These are phyloP conservation scores for Rhodinocichla rosea DNA, from an alignment of 2,113 vertebrate genomes.

Conservation along the genomic window DNA sequence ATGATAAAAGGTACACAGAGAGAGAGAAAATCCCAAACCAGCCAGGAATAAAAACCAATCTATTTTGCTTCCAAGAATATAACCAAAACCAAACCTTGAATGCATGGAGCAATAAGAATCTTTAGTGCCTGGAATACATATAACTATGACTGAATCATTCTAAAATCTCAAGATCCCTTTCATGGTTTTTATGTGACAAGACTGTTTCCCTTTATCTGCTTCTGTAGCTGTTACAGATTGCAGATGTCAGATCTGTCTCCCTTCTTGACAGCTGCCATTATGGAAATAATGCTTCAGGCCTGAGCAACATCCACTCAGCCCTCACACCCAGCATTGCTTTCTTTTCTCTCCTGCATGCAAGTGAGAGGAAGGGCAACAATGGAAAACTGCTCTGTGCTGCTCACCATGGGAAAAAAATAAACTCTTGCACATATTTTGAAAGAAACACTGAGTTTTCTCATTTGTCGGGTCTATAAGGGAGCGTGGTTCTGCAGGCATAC, in stretches of 20 bases:
- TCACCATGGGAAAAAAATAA: background rate
- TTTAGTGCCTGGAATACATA: background rate
- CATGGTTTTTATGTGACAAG: background rate
- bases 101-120: background rate
- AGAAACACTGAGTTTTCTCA: background rate
- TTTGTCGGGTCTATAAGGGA: background rate
- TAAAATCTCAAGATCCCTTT: background rate
- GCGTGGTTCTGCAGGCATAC: background rate
- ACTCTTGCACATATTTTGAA: background rate
- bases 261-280: background rate
- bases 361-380: background rate
- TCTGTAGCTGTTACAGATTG: background rate
- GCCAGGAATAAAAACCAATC: background rate
- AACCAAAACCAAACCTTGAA: background rate
- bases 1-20: background rate
- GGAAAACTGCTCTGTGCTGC: background rate
- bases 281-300: slow-evolving; percentile 21
- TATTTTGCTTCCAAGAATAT: background rate
- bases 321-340: background rate
- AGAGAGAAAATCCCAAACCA: background rate
- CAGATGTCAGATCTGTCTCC: background rate
- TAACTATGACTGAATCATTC: background rate
- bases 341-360: background rate
- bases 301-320: background rate
- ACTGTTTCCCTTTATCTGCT: background rate